phyloP scores from a whole-genome alignment of 2,797 vertebrate species.

The Gambusia yucatana region DNA sequence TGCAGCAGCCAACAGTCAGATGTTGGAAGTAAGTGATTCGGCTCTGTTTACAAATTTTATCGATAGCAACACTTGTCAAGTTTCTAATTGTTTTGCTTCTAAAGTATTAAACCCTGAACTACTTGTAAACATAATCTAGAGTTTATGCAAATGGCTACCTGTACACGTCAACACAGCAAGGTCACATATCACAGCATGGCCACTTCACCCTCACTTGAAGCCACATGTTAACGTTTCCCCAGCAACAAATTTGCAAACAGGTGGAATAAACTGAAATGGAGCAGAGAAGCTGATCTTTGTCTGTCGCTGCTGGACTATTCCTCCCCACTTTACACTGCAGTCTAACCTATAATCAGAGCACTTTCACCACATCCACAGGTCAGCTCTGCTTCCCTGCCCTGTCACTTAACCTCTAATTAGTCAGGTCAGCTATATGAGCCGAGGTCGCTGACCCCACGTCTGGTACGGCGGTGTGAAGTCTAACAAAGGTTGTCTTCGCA shows the following conservation, averaged over 20 bases:
- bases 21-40: not conserved
- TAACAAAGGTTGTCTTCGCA: slow-evolving; percentile 35
- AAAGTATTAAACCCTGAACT: not conserved
- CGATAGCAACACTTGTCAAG: not conserved
- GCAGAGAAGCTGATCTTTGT: slow-evolving; percentile 53
- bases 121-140: slow-evolving; percentile 12
- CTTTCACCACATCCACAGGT: slow-evolving; percentile 51
- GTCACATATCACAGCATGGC: slow-evolving; percentile 3
- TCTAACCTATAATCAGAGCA: slow-evolving; percentile 31
- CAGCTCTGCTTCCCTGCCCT: slow-evolving; percentile 31
- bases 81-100: not conserved
- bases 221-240: slow-evolving; percentile 53
- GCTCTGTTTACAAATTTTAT: not conserved
- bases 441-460: slow-evolving; percentile 51
- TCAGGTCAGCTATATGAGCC: slow-evolving; percentile 52
- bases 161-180: slow-evolving; percentile 10
- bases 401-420: slow-evolving; percentile 66
- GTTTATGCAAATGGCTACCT: slow-evolving; percentile 9
- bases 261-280: slow-evolving; percentile 10
- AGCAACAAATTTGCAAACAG: slow-evolving; percentile 44
- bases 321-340: slow-evolving; percentile 11
- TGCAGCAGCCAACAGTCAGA: not conserved
- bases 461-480: slow-evolving; percentile 53
- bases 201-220: slow-evolving; percentile 30
- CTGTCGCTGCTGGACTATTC: slow-evolving; percentile 26